Evolutionary conservation across 2,888 invertebrate genomes (phyloP).

Genomic region (Drosophila pegasa): DNA sequence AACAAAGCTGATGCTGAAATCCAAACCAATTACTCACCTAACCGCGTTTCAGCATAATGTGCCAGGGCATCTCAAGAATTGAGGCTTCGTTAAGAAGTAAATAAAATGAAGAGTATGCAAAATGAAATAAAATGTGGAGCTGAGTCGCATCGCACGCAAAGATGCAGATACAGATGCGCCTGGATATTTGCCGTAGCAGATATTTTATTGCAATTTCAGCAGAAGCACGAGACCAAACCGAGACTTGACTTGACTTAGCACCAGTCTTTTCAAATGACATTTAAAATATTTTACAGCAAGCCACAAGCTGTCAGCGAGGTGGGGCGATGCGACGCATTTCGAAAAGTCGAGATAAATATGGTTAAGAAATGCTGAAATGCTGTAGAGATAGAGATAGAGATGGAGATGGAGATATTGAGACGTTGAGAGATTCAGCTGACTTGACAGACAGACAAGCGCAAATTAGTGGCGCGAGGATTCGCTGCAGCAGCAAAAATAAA

Average conservation of each 20-base stretch:
- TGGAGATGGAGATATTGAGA: conserved; percentile 22
- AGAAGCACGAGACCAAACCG: conserved; percentile 16
- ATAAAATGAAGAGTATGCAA: conserved; percentile 32
- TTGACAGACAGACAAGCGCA: conserved; percentile 57
- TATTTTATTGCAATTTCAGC: conserved; percentile 72
- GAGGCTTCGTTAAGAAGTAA: conserved; percentile 18
- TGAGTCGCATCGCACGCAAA: conserved; percentile 7
- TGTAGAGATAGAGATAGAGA: conserved; percentile 26
- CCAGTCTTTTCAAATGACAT: conserved; percentile 64
- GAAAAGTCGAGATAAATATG: conserved; percentile 54
- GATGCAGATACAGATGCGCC: conserved; percentile 32
- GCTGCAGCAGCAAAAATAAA: conserved; percentile 18
- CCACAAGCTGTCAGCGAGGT: conserved; percentile 64
- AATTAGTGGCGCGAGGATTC: conserved; percentile 59
- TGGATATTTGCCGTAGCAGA: conserved; percentile 18
- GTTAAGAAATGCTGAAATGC: conserved; percentile 34
- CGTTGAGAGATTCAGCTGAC: conserved; percentile 30
- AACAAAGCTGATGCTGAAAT: conserved; percentile 18
- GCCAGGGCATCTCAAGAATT: conserved; percentile 26
- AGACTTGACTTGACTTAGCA: conserved; percentile 35
- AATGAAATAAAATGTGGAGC: conserved; percentile 31
- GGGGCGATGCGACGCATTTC: conserved; percentile 15
- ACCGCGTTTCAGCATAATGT: conserved; percentile 53
- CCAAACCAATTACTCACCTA: conserved; percentile 34
- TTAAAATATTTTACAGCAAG: conserved; percentile 67